Evolutionary conservation across 2,797 vertebrate species (phyloP), one percentile per base, ranked within the genome.

Genomic region (Propithecus perrieri): DNA sequence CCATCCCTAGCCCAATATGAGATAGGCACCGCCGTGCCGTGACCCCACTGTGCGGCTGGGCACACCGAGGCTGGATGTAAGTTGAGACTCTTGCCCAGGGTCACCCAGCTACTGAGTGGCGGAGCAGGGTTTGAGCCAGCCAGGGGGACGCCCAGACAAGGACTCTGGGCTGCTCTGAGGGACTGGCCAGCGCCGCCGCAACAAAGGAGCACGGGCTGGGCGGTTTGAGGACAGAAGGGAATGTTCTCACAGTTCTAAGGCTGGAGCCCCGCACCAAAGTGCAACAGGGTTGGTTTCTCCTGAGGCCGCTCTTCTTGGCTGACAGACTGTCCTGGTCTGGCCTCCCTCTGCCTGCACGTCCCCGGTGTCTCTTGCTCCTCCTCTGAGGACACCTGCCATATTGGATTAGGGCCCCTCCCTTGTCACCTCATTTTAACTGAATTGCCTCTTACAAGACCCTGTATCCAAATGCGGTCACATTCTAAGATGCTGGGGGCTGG

Each of bases 181-280:
- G 71, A 20, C 48, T 5, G 17, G 72, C 11, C 13, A 0, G 10
- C 50, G 72, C 61, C 33, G 24, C 63, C 7, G 4, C 24, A 8
- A 48, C 50, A 12, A 14, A 22, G 28, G 8, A 0, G 26, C 41
- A 4, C 30, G 1, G 20, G 18, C 13, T 0, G 13, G 26, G 55
- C 9, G 22, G n/a, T 43, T 53, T 10, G 8, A 67, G 2, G 50
- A 12, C 30, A 48, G 38, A 67, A 5, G 5, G 33, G 14, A 4
- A 2, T 14, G 48, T 18, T 33, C 74, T 72, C 46, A 15, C 15
- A 14, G 38, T 11, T 83, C 43, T 65, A 57, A 69, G 38, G 59
- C 71, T 33, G 33, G 57, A 41, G n/a, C 84, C 26, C 76, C 2
- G 24, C 28, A 10, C 13, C 20, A 6, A 17, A 61, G 22, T 43